These are phyloP conservation scores for Atlantisia rogersi DNA, from an alignment of 2,113 vertebrate species.

Conservation along the genomic window DNA sequence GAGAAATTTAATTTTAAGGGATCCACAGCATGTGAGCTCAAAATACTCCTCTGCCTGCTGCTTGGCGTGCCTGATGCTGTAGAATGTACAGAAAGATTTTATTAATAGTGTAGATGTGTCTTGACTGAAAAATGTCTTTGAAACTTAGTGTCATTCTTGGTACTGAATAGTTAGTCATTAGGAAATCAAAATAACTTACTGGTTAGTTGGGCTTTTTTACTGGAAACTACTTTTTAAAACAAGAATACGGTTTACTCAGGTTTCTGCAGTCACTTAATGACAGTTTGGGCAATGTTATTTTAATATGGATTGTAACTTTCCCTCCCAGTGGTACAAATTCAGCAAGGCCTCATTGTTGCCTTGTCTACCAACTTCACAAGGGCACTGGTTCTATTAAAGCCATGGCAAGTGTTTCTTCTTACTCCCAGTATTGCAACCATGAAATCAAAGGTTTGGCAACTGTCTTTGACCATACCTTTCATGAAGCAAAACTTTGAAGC, in stretches of 20 bases:
- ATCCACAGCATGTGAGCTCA: neutral
- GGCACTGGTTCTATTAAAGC: neutral
- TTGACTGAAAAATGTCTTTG: neutral
- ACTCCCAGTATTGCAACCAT: neutral
- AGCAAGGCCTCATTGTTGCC: neutral
- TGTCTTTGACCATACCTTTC: neutral
- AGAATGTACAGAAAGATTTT: neutral
- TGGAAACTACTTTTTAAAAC: neutral
- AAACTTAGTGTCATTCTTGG: neutral
- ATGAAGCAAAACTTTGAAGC: neutral
- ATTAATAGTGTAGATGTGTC: neutral
- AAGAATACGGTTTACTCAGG: neutral
- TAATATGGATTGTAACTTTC: neutral
- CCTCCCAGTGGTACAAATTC: neutral
- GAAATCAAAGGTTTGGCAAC: neutral
- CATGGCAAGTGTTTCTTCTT: neutral
- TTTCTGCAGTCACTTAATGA: neutral
- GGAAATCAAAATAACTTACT: neutral
- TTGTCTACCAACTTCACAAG: neutral
- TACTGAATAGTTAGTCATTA: neutral
- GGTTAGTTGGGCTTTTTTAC: neutral
- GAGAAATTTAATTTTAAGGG: neutral
- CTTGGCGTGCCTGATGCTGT: neutral
- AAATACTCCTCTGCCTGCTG: neutral
- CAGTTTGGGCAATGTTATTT: neutral